These are phyloP conservation scores for Leucopsar rothschildi DNA, from an alignment of 2,113 vertebrate genomes.

Conservation along the genomic window DNA sequence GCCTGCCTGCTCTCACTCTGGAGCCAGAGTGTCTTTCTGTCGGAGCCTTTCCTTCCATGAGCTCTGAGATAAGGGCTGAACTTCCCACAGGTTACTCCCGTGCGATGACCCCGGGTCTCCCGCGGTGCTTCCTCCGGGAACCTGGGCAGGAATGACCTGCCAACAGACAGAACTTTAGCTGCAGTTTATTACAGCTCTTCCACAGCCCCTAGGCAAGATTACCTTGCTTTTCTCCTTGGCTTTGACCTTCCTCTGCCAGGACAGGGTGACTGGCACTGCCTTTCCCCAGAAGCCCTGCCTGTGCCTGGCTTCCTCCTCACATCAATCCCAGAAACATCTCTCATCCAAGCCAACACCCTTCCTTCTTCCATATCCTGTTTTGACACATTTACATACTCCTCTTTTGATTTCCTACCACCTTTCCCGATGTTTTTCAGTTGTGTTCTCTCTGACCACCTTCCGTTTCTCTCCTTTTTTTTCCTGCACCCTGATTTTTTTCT, in stretches of 20 bases:
- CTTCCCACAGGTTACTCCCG: neutral
- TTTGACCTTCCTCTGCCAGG: neutral
- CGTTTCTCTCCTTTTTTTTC: neutral
- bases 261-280: neutral
- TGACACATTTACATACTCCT: neutral
- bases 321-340: neutral
- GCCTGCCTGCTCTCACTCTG: neutral
- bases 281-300: neutral
- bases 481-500: neutral
- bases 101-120: fast-evolving
- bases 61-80: constrained; percentile 6
- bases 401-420: neutral
- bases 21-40: neutral
- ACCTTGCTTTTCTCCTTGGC: neutral
- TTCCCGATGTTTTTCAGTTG: neutral
- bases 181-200: neutral
- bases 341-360: neutral
- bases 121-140: neutral
- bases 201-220: neutral
- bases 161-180: neutral
- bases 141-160: neutral
- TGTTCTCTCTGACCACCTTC: fast-evolving
- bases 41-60: neutral
- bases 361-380: neutral
- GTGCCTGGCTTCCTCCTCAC: fast-evolving